Evolutionary conservation across 2,888 invertebrate genomes (phyloP), one percentile per base, ranked within the genome.

Genomic region (Pristionchus mayeri): DNA sequence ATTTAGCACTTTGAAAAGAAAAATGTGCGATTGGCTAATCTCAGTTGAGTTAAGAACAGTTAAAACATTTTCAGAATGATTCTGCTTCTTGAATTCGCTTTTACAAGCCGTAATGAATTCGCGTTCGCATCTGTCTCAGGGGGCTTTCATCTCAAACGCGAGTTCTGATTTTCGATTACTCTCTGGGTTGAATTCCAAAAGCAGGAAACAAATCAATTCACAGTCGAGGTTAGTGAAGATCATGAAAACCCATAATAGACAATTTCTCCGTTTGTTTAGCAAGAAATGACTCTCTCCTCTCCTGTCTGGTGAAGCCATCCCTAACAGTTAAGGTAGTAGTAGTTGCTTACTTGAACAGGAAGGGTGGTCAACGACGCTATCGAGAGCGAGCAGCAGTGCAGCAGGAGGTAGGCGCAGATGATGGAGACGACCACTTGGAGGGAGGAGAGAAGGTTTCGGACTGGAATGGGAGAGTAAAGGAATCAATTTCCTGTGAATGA

Each of bases 341-440:
- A 67, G 37, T 21, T 34, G 27, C 6, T 9, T 37, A 75, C 75
- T 44, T 75, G 75, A 4, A 75, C 44, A 13, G 75, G 75, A 21
- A 79, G 79, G 27, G 81, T 67, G 13, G 50, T 48, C 21, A 67
- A 27, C 3, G 50, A 30, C 0, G 82, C 40, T 13, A 82, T n/a
- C 2, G 82, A 82, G 16, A 84, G 71, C 0, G 75, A 48, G 71
- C 50, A 75, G 54, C 52, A 84, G 71, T 52, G 75, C 21, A 75
- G 54, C 34, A 84, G 84, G 40, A 75, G 54, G 34, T 57, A 54
- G 16, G 75, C 27, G 27, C 13, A 52, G 34, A 44, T 3, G 52
- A 84, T 24, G 7, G 84, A 84, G 34, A 84, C 71, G 40, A 54
- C 3, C 24, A 84, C 30, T 54, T 71, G 75, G 11, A 84, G 84